phyloP scores from a whole-genome alignment of 2,113 vertebrate species.

The Apistogramma diplotaenia region DNA sequence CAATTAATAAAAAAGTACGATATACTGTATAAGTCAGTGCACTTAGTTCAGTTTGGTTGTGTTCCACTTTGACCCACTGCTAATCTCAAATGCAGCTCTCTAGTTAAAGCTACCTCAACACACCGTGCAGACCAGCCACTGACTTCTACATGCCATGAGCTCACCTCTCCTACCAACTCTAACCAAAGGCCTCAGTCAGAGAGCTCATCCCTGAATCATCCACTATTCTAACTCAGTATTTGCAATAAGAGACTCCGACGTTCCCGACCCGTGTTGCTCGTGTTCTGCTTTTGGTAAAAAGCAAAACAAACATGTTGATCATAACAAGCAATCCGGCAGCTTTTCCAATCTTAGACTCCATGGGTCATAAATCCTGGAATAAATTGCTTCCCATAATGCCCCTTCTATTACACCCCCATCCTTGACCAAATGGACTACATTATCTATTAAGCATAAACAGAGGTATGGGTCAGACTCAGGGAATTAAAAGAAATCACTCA shows the following conservation, averaged over 20 bases:
- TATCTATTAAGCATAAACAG: background rate
- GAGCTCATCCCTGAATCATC: background rate
- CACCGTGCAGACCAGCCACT: background rate
- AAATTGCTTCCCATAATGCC: background rate
- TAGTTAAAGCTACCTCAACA: background rate
- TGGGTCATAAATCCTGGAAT: background rate
- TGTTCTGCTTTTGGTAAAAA: background rate
- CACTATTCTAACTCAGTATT: background rate
- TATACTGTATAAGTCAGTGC: background rate
- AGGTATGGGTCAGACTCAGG: background rate
- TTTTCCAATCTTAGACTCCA: background rate
- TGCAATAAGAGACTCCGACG: background rate
- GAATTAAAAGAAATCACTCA: background rate
- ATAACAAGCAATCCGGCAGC: background rate
- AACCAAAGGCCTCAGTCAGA: background rate
- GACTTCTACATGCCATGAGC: background rate
- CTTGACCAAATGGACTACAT: background rate
- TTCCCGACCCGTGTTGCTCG: background rate
- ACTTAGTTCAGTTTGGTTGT: background rate
- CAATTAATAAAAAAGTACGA: rapidly evolving
- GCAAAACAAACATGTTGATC: background rate
- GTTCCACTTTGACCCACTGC: background rate
- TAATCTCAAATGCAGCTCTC: background rate
- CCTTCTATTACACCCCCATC: background rate
- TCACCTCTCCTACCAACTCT: background rate